Evolutionary conservation across 1,140 invertebrate genomes (phyloP).

Genomic region (Hylaeus anthracinus): DNA sequence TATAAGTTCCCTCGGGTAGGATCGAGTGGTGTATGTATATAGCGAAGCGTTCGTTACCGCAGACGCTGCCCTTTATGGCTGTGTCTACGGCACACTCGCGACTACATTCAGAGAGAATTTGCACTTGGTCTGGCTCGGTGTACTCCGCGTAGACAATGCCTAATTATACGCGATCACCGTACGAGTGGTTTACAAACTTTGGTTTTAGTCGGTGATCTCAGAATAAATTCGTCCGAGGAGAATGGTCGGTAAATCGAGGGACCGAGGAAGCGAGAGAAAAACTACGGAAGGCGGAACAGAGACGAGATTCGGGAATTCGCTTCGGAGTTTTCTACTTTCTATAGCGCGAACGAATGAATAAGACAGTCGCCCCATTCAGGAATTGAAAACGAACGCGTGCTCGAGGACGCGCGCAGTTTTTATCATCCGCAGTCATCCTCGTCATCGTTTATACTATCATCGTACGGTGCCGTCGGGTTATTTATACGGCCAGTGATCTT

Average conservation of each 20-base stretch:
- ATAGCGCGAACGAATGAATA: constrained; percentile 63
- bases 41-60: background rate
- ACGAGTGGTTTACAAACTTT: constrained; percentile 27
- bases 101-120: constrained; percentile 10
- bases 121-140: constrained; percentile 16
- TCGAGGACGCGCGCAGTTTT: constrained; percentile 45
- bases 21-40: background rate
- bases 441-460: constrained; percentile 31
- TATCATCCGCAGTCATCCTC: constrained; percentile 40
- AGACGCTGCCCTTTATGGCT: background rate
- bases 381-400: constrained; percentile 59
- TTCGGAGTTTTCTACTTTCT: constrained; percentile 46
- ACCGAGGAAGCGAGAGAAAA: constrained; percentile 18
- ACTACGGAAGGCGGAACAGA: background rate
- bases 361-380: constrained; percentile 63
- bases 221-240: constrained; percentile 34
- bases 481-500: constrained; percentile 21
- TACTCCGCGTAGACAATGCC: constrained; percentile 33
- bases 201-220: constrained; percentile 33
- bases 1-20: background rate
- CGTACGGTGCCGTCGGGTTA: background rate
- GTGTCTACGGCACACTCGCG: constrained; percentile 4
- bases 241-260: constrained; percentile 26
- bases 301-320: constrained; percentile 47
- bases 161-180: constrained; percentile 51